Base-by-base conservation (phyloP, 2,888 invertebrate genomes). In the Pasiphila rectangulata region DNA sequence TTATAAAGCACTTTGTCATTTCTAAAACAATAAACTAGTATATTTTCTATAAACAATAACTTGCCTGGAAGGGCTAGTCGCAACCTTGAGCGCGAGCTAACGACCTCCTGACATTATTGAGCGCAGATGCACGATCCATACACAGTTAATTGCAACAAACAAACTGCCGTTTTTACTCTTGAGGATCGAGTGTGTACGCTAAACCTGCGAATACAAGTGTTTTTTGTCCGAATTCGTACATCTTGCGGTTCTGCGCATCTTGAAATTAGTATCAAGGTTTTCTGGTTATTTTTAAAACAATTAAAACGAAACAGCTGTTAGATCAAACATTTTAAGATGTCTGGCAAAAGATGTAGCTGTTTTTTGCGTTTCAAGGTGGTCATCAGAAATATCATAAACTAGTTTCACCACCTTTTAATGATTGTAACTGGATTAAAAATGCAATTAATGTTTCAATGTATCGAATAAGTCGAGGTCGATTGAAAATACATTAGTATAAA, bases 151-250 rank as follows among this genome's bases (percentile, higher is more conserved):
- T 56, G 49, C 56, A 39, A 49, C 51, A 32, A 44, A 56, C 64
- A 65, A 68, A 68, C 64, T 61, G 57, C 51, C 52, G 61, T 56
- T 50, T 55, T 61, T 62, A 50, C 56, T 54, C 43, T 43, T 30
- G 16, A 15, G n/a, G n/a, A n/a, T n/a, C 55, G 37, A 52, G 43
- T 39, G 55, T 54, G 63, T 68, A 65, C 67, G 67, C 61, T 25
- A 39, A 32, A 12, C 34, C 34, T 38, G 23, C 39, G 32, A 43
- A 37, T 47, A 51, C 56, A 47, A 42, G 50, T 23, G 44, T 48
- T 63, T 64, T 65, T 66, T 63, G 51, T 39, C 32, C 27, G 56
- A 48, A 56, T 56, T 57, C 54, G 57, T 55, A 59, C 54, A 42
- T 29, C 23, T 27, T 39, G 41, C 36, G 36, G 19, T 40, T 35